These are phyloP conservation scores for Aricia artaxerxes DNA, from an alignment of 2,888 invertebrate species.

Conservation along the genomic window DNA sequence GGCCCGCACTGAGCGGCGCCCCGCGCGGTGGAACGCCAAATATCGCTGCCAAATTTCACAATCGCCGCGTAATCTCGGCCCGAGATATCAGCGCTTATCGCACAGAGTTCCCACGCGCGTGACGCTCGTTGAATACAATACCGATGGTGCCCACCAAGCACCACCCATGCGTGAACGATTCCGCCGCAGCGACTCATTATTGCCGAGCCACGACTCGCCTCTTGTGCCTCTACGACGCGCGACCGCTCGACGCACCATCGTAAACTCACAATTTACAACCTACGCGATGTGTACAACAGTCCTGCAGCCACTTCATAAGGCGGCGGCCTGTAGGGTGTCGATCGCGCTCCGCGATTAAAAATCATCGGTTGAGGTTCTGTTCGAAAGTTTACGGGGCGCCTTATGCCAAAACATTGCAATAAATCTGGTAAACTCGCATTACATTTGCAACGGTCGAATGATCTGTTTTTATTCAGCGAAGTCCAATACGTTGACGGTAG, in stretches of 20 bases:
- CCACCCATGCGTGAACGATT: not conserved
- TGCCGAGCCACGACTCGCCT: not conserved
- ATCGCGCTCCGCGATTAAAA: not conserved
- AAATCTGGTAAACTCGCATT: not conserved
- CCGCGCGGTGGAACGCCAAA: constrained; percentile 54
- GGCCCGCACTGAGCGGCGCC: constrained; percentile 51
- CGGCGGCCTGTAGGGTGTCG: not conserved
- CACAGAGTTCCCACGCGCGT: constrained; percentile 32
- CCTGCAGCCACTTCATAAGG: not conserved
- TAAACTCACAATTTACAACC: not conserved
- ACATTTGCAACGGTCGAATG: not conserved
- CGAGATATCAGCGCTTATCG: constrained; percentile 43
- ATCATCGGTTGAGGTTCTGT: not conserved
- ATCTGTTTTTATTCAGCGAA: not conserved
- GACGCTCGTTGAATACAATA: constrained; percentile 31
- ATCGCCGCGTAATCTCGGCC: constrained; percentile 48
- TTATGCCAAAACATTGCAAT: not conserved
- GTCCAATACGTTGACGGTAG: not conserved
- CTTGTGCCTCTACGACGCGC: not conserved
- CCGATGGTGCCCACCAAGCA: not conserved
- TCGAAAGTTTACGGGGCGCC: not conserved
- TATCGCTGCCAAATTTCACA: constrained; percentile 71
- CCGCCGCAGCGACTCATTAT: constrained; percentile 20
- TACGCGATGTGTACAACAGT: not conserved
- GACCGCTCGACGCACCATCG: not conserved